A percentile compares a stretch with the other conserved stretches of the same genome.
phyloP scores from a whole-genome alignment of 2,888 invertebrate genomes.

The Dicyrtomina minuta region DNA sequence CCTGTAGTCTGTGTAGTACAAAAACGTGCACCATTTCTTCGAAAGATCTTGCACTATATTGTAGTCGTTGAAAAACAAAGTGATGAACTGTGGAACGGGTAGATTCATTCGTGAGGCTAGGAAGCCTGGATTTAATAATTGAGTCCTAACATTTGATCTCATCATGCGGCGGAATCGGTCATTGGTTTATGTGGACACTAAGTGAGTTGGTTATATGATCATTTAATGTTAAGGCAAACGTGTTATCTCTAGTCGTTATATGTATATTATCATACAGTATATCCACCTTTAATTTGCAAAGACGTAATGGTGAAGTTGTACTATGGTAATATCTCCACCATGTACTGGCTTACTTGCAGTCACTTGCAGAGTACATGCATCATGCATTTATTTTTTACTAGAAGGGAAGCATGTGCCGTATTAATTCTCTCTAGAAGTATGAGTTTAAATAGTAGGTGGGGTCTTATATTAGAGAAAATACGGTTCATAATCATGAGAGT shows the following conservation, averaged over 20 bases:
- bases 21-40: too few relatives aligned
- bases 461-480: background rate
- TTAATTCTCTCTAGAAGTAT: background rate
- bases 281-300: background rate
- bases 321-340: background rate
- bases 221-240: too few relatives aligned
- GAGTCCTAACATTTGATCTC: background rate
- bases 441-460: background rate
- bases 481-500: too few relatives aligned
- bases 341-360: background rate
- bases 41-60: too few relatives aligned
- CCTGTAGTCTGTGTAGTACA: too few relatives aligned
- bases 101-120: too few relatives aligned
- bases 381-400: background rate
- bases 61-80: too few relatives aligned
- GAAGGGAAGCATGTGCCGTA: background rate
- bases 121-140: too few relatives aligned
- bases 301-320: background rate
- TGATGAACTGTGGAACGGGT: too few relatives aligned
- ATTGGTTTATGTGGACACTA: constrained; percentile 52
- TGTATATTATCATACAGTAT: background rate
- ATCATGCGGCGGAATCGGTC: constrained; percentile 43
- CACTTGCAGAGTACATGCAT: background rate
- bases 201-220: constrained; percentile 39
- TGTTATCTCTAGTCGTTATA: background rate